Evolutionary conservation across 2,113 vertebrate genomes (phyloP).

Genomic region (Suncus etruscus): DNA sequence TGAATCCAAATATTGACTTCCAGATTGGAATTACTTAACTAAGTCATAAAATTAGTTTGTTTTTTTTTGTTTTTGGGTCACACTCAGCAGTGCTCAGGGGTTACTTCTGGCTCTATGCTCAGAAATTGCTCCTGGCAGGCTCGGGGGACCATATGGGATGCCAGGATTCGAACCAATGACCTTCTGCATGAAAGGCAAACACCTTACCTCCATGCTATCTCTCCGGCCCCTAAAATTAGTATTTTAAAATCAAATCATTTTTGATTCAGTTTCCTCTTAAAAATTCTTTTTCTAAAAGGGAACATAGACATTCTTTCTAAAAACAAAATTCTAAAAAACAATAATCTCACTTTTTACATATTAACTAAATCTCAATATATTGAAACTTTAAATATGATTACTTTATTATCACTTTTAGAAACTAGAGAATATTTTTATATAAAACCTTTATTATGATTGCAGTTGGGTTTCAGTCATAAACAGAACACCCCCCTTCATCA

Average conservation of each 20-base stretch:
- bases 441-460: too few relatives aligned
- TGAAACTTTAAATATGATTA: not conserved
- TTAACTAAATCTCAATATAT: not conserved
- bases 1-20: not conserved
- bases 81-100: too few relatives aligned
- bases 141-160: too few relatives aligned
- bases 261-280: slow-evolving; percentile 48
- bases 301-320: slow-evolving; percentile 8
- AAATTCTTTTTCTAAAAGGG: not conserved
- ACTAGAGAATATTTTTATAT: slow-evolving; percentile 12
- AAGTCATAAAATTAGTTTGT: not conserved
- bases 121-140: too few relatives aligned
- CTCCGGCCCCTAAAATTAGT: too few relatives aligned
- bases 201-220: too few relatives aligned
- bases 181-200: too few relatives aligned
- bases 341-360: not conserved
- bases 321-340: not conserved
- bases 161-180: too few relatives aligned
- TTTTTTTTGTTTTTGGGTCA: too few relatives aligned
- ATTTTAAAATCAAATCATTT: slow-evolving; percentile 11
- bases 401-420: not conserved
- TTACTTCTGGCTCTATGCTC: too few relatives aligned
- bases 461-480: too few relatives aligned
- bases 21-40: not conserved
- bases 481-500: too few relatives aligned